Base-by-base conservation (phyloP, 2,888 invertebrate species). In the Tribolium freemani region DNA sequence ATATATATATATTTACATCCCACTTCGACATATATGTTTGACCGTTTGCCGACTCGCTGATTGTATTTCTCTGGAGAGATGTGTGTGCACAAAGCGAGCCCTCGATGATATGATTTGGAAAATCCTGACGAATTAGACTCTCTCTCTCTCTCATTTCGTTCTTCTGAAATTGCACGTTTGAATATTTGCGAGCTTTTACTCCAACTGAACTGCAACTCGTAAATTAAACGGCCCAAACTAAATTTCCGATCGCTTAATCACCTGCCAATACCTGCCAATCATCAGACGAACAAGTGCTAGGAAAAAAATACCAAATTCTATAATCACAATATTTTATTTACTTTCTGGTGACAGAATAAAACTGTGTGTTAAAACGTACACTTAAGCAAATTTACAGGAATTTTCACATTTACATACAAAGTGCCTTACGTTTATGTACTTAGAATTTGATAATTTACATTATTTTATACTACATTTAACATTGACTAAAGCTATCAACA, bases 351-450 rank as follows among this genome's bases (percentile, higher is more conserved):
- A 75, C 81, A 82, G 82, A 82, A 82, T 83, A 82, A 79, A 78
- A 77, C 79, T 79, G 79, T 83, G 84, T 83, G 81, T 78, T 80
- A 80, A 82, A 83, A 83, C 82, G 81, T 82, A 82, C 82, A 83
- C 81, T 80, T 38, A 83, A 83, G 84, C 83, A 76, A 82, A 79
- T 80, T 77, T 80, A 80, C 81, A 81, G 75, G 74, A 76, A 78
- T 75, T 73, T 61, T 72, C 64, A 72, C 68, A 72, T 64, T 76
- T 79, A 80, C 79, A 79, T 79, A 79, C 77, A 79, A 77, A 76
- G 80, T 81, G 78, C 77, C 77, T 77, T 80, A 80, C 75, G 77
- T 75, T 75, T 75, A 78, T 66, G 16, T 26, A 26, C 26, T 71
- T 76, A 76, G 64, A 74, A 60, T 75, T 72, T 70, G 71, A 73